A percentile compares a stretch with the other conserved stretches of the same genome.
Evolutionary conservation across 1,140 invertebrate genomes (phyloP).

Genomic region (Saxidomus purpurata): DNA sequence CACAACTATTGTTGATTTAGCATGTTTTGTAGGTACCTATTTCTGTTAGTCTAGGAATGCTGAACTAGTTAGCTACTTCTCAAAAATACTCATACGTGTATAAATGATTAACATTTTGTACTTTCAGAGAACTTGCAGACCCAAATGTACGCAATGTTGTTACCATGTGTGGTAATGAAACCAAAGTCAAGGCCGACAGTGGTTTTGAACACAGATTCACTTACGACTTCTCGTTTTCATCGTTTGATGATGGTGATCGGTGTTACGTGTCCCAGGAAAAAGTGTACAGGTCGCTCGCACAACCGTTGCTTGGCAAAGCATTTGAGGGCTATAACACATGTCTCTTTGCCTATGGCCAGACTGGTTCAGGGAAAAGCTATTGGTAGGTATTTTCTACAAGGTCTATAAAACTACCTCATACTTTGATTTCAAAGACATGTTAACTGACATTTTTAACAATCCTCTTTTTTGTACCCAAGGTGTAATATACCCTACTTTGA

Average conservation of each 20-base stretch:
- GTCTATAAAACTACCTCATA: no score
- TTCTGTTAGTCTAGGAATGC: no score
- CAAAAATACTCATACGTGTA: no score
- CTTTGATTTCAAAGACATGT: no score
- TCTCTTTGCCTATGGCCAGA: slow-evolving; percentile 98
- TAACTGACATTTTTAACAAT: no score
- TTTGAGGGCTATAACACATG: slow-evolving; percentile 87
- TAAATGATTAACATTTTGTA: background rate
- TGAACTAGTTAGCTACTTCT: no score
- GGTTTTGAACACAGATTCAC: slow-evolving; percentile 88
- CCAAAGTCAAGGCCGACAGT: slow-evolving; percentile 86
- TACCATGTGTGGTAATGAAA: slow-evolving; percentile 88
- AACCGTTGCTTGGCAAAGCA: slow-evolving; percentile 84
- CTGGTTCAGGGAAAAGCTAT: slow-evolving; percentile 96
- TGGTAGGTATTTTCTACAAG: slow-evolving; percentile 79
- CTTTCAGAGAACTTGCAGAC: slow-evolving; percentile 86
- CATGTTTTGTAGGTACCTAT: no score
- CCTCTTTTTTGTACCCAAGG: no score
- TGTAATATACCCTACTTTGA: no score
- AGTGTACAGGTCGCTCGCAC: slow-evolving; percentile 83
- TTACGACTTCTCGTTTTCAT: slow-evolving; percentile 90
- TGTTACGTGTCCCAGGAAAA: slow-evolving; percentile 83
- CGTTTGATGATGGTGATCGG: slow-evolving; percentile 81
- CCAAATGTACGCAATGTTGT: slow-evolving; percentile 88
- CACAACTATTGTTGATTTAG: no score